Percentiles rank a stretch among this genome's conserved stretches.
Evolutionary conservation across 2,888 invertebrate genomes (phyloP).

Genomic region (Leptinotarsa haldemani): DNA sequence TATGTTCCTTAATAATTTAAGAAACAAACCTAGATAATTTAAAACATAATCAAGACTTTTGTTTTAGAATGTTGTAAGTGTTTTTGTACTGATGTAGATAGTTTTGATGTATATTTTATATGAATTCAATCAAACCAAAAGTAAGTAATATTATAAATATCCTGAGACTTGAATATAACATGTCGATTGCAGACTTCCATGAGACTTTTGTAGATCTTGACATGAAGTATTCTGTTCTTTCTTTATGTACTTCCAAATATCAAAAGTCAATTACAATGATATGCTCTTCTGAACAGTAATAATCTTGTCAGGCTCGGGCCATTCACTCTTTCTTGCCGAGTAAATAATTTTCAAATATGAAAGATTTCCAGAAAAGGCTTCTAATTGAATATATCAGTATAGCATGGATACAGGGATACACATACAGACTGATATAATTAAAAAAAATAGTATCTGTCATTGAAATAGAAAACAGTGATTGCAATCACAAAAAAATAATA

Average conservation of each 20-base stretch:
- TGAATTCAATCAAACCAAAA: constrained; percentile 35
- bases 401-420: too few species aligned
- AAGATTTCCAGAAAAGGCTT: too few species aligned
- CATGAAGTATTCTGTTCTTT: background rate
- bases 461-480: too few species aligned
- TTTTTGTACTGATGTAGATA: constrained; percentile 46
- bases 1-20: constrained; percentile 46
- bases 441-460: too few species aligned
- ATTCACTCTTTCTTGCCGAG: too few species aligned
- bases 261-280: too few species aligned
- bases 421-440: too few species aligned
- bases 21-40: constrained; percentile 34
- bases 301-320: too few species aligned
- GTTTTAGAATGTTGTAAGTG: constrained; percentile 40
- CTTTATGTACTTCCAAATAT: background rate
- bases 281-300: too few species aligned
- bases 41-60: constrained; percentile 34
- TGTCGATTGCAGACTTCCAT: background rate
- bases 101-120: constrained; percentile 29
- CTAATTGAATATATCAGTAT: too few species aligned
- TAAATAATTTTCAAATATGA: too few species aligned
- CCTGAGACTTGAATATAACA: background rate
- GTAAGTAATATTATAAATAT: constrained; percentile 22
- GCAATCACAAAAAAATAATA: background rate
- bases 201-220: background rate